Base-by-base conservation (phyloP, 2,113 vertebrate genomes). In the Cyprinodon variegatus region DNA sequence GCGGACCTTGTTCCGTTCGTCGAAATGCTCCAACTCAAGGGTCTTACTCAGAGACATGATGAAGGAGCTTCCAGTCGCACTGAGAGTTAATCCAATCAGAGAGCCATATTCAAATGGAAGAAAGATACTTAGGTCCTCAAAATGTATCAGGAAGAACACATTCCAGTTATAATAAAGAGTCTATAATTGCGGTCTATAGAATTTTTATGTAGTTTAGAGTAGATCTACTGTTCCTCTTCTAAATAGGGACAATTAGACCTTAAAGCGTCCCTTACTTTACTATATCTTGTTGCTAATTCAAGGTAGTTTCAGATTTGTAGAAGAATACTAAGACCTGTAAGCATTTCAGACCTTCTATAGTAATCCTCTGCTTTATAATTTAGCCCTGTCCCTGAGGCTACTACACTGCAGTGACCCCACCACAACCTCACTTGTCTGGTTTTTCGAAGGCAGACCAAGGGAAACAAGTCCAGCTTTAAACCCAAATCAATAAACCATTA, bases 11-110 rank as follows among this genome's bases (percentile, higher is more conserved):
- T 97, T 96, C 53, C 97, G 94, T 79, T 99, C 98, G n/a, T 98
- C 96, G 20, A 99, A 99, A 82, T 99, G 98, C 91, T 99, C 98
- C 91, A 99, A 92, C 90, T 99, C 97, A 12, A 98, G 94, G 75
- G 94, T 96, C 87, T 96, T 93, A 40, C 83, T 94, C 83, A 96
- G 93, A 92, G 96, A 96, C 86, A 89, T 89, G 79, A 20, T 59
- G 65, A 4, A 41, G 22, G 14, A 60, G n/a, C 22, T 53, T 76
- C 14, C 14, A 2, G 48, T 14, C 12, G 20, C 0, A 40, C 45
- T 53, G 5, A 68, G 12, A 60, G 20, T 39, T 37, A 0, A 0
- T 13, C 48, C 41, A 70, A 85, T 29, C 22, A 0, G 9, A 36
- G 12, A 39, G 40, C 70, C 89, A 89, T 84, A 22, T 17, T 82